Conservation (phyloP, 2,113 vertebrate species). For the Cephalopholis sonnerati region DNA sequence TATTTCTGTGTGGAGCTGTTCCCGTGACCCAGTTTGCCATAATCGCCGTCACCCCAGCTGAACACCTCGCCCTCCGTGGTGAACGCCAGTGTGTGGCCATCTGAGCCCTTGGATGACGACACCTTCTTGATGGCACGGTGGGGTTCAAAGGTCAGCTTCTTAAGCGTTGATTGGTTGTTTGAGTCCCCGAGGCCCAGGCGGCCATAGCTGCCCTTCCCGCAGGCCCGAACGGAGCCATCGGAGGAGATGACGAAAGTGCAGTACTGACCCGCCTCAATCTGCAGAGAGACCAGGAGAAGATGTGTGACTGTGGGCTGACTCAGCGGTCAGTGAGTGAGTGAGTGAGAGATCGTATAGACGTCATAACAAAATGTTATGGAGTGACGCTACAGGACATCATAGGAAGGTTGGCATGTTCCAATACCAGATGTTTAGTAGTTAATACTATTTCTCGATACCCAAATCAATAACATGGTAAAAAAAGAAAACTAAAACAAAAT, state of each 20-base stretch:
- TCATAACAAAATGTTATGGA: not conserved
- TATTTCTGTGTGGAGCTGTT: constrained; percentile 90
- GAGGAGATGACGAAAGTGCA: constrained; percentile 88
- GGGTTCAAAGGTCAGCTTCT: constrained; percentile 88
- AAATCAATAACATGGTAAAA: too few relatives aligned
- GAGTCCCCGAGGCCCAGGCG: constrained; percentile 88
- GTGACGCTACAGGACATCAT: not conserved
- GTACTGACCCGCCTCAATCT: constrained; percentile 90
- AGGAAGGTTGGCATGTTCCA: too few relatives aligned
- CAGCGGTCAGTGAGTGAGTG: not conserved
- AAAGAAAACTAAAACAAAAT: too few relatives aligned
- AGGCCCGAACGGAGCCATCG: constrained; percentile 86
- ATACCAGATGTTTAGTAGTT: too few relatives aligned
- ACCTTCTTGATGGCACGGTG: constrained; percentile 86
- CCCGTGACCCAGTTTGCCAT: constrained; percentile 88
- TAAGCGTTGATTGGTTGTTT: constrained; percentile 87
- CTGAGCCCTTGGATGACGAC: constrained; percentile 88
- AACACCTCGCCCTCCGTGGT: constrained; percentile 88
- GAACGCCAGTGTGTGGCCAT: constrained; percentile 88
- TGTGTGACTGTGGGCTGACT: not conserved
- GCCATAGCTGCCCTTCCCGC: constrained; percentile 88
- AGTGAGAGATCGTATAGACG: too few relatives aligned
- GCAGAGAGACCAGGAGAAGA: not conserved
- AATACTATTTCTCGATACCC: too few relatives aligned
- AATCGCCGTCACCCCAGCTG: constrained; percentile 89